Evolutionary conservation across 2,797 vertebrate species (phyloP), one percentile per base, ranked within the genome.

Genomic region (Phylloscopus collybita): DNA sequence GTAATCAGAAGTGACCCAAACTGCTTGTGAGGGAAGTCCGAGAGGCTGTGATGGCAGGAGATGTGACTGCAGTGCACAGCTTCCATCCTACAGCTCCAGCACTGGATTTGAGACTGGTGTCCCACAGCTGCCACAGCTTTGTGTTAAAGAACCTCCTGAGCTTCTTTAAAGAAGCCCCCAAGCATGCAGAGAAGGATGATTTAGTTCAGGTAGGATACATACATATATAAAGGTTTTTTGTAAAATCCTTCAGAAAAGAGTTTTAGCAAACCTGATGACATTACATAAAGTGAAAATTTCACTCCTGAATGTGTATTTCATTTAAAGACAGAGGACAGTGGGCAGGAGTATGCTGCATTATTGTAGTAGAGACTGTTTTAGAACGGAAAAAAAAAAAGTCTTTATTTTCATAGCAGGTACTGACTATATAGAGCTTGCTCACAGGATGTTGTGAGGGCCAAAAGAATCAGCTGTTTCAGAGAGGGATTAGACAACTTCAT

Each of bases 31-130:
- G 16, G 40, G n/a, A 54, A 32, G 61, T 59, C 11, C 2, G 5
- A 81, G 38, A 83, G 12, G 36, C 6, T 80, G 36, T 2, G 16
- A 26, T 3, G 29, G 53, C 27, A 74, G 71, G 22, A 82, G 34
- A 16, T 30, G 36, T 38, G 56, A 74, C 14, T 2, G 0, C 1
- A 53, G 38, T 1, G 16, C 0, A 1, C 45, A 62, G 30, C 7
- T 45, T 90, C 27, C 23, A 9, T 40, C 25, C 9, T 5, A 20
- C 34, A 36, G 17, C 36, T 56, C 44, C 30, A 66, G 50, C 45
- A 61, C 3, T 2, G 7, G 29, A 16, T n/a, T 22, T n/a, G 19
- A 80, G 80, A 84, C 14, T 72, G 40, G 3, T 30, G 40, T 74
- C 34, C 25, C 47, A 66, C 4, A 71, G 20, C 4, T 82, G n/a